Evolutionary conservation across 1,140 invertebrate species (phyloP), one percentile per base, ranked within the genome.

Genomic region (Cotesia chilonis): DNA sequence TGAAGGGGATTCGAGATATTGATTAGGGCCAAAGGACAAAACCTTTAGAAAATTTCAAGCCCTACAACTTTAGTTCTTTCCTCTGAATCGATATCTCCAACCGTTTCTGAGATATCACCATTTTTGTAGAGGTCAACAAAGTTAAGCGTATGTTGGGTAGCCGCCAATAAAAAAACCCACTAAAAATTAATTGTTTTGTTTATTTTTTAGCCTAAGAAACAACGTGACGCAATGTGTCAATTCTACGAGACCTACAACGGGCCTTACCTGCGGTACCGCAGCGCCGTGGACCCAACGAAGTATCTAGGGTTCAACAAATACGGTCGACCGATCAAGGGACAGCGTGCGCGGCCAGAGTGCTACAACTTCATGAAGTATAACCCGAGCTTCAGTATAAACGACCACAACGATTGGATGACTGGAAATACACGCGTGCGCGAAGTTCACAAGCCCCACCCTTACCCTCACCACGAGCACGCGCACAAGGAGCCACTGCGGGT

Each of bases 291-390:
- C 70, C 77, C 76, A 20, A 80, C 81, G 10, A 84, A 84, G 57
- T 88, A 83, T 75, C 77, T 89, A 10, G 88, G 88, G 57, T 89
- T 90, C 82, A 89, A 88, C 79, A 84, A 82, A 74, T 77, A 75
- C 47, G 89, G 89, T 1, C 83, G 83, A 71, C 88, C 85, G 70
- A 85, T 88, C 79, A 85, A 83, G 69, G 83, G 83, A 51, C 80
- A 76, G 4, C 81, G 82, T 14, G 82, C 82, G n/a, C 74, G 83
- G 17, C 82, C 84, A 59, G 83, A 87, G 73, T 89, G 88, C 77
- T 85, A 86, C 79, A 88, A 88, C 76, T 89, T 89, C 83, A 82
- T 89, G 52, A 89, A 89, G 80, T 84, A 85, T 69, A 88, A 88
- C 72, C 82, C 86, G 36, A 83, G 83, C 61, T 86, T 86, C 74